Conservation (phyloP, 2,113 vertebrate species). For the Sterrhoptilus dennistouni region DNA sequence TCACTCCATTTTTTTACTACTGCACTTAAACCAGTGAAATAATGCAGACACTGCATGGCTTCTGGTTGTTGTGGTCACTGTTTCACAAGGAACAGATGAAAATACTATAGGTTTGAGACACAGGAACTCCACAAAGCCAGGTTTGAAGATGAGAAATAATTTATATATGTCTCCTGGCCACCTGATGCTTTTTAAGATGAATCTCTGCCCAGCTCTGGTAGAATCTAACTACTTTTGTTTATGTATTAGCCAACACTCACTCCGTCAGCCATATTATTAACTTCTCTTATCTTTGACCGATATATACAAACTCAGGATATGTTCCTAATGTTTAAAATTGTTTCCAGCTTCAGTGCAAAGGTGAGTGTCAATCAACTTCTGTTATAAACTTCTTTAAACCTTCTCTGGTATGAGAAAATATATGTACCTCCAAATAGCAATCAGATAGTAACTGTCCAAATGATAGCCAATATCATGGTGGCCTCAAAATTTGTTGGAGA, state of each 20-base stretch:
- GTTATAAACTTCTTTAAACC: background rate
- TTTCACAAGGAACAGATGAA: background rate
- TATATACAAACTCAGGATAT: background rate
- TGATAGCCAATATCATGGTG: background rate
- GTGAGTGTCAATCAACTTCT: background rate
- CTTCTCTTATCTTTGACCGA: background rate
- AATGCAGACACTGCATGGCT: background rate
- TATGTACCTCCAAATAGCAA: background rate
- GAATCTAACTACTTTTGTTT: background rate
- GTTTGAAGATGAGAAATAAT: background rate
- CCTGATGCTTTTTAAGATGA: background rate
- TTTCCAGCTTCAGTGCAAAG: background rate
- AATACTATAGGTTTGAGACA: background rate
- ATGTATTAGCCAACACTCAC: fast-evolving
- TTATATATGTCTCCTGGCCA: background rate
- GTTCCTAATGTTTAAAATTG: background rate
- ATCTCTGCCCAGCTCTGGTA: background rate
- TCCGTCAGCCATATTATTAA: background rate
- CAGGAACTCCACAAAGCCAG: background rate
- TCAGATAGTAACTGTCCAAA: background rate
- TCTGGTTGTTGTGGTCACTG: background rate
- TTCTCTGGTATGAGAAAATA: background rate
- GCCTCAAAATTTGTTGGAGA: background rate
- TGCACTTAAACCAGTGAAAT: background rate
- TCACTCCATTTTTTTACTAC: background rate